Base-by-base conservation (phyloP, 2,888 invertebrate species). In the Cremastinae sp. region DNA sequence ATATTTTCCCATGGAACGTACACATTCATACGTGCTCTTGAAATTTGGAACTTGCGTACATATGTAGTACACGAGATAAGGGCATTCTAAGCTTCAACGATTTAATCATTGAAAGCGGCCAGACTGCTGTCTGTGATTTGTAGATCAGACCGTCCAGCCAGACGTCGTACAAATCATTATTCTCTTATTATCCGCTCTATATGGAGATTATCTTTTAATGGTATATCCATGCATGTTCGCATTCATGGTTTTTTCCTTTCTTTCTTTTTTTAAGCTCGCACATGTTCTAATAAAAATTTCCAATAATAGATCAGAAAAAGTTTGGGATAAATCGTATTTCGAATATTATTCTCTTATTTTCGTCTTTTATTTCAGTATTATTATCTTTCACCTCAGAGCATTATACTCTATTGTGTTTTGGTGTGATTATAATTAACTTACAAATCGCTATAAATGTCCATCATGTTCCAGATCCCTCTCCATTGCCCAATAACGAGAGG, bases 401-500 rank as follows among this genome's bases (percentile, higher is more conserved):
- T 22, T 12, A 7, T 18, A 12, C 7, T 35, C 39, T 14, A 41
- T 9, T 14, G 53, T 9, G 1, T 5, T 20, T 20, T 10, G 10
- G 12, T 20, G 3, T 8, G 9, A 18, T 14, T 45, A 22, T 45
- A 10, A 14, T 37, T 0, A 43, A 76, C 76, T 5, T 69, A 76
- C 86, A 75, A 72, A 37, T 82, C 83, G 0, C 85, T 74, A 81
- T 91, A 87, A 41, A 88, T 75, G 70, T 92, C 91, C 90, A 92
- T 90, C 58, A 91, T 83, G 35, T 84, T 86, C 93, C 92, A 93
- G 12, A 90, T 89, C 0, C 92, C 92, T 62, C 91, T 85, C 93
- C 93, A 93, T 78, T 90, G 90, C 1, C 90, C 89, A 1, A 93
- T 90, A 0, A 91, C 91, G 59, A 91, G 84, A 0, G 93, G 92